Evolutionary conservation across 2,888 invertebrate genomes (phyloP).

Genomic region (Calameuta pallipes): DNA sequence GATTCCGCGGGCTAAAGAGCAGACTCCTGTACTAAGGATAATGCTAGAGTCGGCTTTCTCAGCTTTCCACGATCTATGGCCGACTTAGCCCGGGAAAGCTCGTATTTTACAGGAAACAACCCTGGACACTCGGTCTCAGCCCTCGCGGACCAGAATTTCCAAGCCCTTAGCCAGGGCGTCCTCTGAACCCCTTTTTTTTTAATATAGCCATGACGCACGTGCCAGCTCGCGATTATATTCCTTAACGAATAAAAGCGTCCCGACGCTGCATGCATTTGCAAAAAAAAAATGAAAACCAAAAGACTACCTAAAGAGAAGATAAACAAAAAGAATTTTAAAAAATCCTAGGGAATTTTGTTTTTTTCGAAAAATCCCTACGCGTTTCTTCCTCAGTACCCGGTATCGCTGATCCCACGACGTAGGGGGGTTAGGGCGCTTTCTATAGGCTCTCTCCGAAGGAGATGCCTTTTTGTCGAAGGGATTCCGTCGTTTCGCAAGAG

Average conservation of each 20-base stretch:
- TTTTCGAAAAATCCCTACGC: neutral
- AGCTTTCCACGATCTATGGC: constrained; percentile 55
- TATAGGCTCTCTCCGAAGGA: neutral
- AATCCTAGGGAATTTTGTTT: neutral
- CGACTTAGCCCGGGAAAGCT: constrained; percentile 54
- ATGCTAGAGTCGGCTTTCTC: constrained; percentile 35
- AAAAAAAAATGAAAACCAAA: neutral
- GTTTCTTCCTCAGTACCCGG: neutral
- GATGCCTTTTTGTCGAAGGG: constrained; percentile 11
- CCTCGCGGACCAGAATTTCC: constrained; percentile 18
- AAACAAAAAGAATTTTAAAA: too few species aligned
- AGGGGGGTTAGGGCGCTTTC: constrained; percentile 1
- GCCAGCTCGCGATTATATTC: neutral
- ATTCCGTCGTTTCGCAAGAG: constrained; percentile 27
- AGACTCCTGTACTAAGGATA: constrained; percentile 42
- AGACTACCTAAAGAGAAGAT: neutral
- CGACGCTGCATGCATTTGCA: neutral
- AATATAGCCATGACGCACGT: neutral
- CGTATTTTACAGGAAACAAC: constrained; percentile 48
- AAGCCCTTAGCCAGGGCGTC: neutral
- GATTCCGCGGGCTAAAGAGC: constrained; percentile 52
- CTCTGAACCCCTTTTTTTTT: neutral
- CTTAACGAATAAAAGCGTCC: neutral
- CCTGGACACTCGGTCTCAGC: constrained; percentile 20
- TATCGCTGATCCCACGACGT: neutral